phyloP scores from a whole-genome alignment of 2,797 vertebrate species.

The Mastacembelus armatus region DNA sequence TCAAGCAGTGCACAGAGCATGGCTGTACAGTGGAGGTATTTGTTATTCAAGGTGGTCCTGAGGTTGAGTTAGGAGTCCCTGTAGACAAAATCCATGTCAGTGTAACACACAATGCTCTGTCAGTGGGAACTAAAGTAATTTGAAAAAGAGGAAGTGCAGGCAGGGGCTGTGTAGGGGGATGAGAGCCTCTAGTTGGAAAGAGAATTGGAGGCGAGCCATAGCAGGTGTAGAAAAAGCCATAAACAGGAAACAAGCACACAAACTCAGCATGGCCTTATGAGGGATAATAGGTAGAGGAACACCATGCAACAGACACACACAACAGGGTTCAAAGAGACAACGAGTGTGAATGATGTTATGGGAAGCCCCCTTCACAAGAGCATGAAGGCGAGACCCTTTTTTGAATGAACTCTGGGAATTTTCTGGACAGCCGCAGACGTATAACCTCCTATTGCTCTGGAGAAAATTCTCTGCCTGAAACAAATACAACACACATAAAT shows the following conservation, averaged over 20 bases:
- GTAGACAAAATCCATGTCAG: slow-evolving; percentile 76
- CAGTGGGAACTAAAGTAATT: slow-evolving; percentile 63
- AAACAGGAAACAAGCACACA: not conserved
- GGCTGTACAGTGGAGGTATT: slow-evolving; percentile 60
- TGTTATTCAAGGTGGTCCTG: slow-evolving; percentile 75
- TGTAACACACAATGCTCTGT: slow-evolving; percentile 66
- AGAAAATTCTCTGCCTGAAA: slow-evolving; percentile 46
- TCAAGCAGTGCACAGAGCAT: slow-evolving; percentile 66
- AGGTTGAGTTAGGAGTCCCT: slow-evolving; percentile 72
- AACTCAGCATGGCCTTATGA: slow-evolving; percentile 3
- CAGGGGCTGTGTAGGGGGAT: slow-evolving; percentile 25
- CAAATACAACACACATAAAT: slow-evolving; percentile 47
- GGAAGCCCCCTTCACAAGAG: slow-evolving; percentile 46
- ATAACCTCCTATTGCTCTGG: slow-evolving; percentile 34
- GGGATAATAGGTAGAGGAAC: slow-evolving; percentile 56
- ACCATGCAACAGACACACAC: slow-evolving; percentile 48
- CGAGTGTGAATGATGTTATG: slow-evolving; percentile 63
- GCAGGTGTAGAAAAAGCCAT: slow-evolving; percentile 64
- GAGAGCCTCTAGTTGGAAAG: slow-evolving; percentile 52
- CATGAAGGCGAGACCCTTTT: slow-evolving; percentile 36
- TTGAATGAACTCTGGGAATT: slow-evolving; percentile 55
- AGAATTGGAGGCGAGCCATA: slow-evolving; percentile 58
- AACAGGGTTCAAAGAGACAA: slow-evolving; percentile 55
- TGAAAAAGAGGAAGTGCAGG: slow-evolving; percentile 61
- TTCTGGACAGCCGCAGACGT: slow-evolving; percentile 29